phyloP scores from a whole-genome alignment of 2,113 vertebrate genomes.

The Sigmodon hispidus region DNA sequence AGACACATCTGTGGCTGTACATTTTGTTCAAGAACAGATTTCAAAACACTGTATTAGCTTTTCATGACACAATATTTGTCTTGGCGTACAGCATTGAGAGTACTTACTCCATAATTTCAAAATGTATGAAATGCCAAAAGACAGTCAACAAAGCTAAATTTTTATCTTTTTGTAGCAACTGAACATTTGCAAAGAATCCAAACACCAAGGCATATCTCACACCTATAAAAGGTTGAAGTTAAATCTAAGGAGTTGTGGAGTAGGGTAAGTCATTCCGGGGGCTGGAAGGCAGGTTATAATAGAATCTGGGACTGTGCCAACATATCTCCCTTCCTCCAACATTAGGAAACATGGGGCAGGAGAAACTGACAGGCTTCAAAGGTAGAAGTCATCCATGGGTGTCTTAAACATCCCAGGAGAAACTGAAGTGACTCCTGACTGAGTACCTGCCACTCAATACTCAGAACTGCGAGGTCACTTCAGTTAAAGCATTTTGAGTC shows the following conservation, averaged over 20 bases:
- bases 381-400: background rate
- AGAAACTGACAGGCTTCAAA: background rate
- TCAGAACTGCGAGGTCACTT: background rate
- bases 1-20: background rate
- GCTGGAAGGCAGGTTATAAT: background rate
- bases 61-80: background rate
- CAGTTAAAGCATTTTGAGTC: background rate
- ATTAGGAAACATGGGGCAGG: background rate
- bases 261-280: background rate
- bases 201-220: constrained; percentile 22
- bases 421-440: background rate
- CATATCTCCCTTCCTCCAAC: background rate
- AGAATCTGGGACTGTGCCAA: background rate
- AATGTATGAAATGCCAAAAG: background rate
- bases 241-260: background rate
- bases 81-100: background rate
- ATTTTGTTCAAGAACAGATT: background rate
- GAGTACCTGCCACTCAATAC: background rate
- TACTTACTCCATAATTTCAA: background rate
- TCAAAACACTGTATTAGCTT: constrained; percentile 22
- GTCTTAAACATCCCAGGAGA: constrained; percentile 8
- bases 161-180: constrained; percentile 15
- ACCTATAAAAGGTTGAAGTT: background rate
- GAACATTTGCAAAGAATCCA: constrained; percentile 44
- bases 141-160: background rate